Evolutionary conservation across 2,113 vertebrate species (phyloP).

Genomic region (Sander vitreus): DNA sequence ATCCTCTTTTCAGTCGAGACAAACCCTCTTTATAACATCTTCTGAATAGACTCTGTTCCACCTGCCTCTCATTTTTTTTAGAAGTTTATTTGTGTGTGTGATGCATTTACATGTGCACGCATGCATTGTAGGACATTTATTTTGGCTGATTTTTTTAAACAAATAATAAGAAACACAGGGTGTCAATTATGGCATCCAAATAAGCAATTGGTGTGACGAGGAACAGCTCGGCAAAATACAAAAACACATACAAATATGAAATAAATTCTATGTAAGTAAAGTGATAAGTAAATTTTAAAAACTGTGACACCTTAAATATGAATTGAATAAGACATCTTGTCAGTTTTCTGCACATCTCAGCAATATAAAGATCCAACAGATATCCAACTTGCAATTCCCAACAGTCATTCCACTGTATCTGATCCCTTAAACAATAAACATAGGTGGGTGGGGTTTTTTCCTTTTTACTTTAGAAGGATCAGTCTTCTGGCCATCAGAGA

Average conservation of each 20-base stretch:
- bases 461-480: slow-evolving; percentile 10
- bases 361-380: too few relatives aligned
- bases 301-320: not conserved
- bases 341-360: not conserved
- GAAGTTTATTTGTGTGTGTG: slow-evolving; percentile 1
- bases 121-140: not conserved
- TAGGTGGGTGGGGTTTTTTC: slow-evolving; percentile 8
- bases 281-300: not conserved
- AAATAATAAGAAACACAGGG: not conserved
- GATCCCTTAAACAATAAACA: not conserved
- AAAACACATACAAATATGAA: not conserved
- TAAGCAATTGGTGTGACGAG: not conserved
- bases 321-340: not conserved
- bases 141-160: not conserved
- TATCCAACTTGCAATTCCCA: not conserved
- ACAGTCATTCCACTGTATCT: not conserved
- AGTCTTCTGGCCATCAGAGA: not conserved
- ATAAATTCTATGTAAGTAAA: not conserved
- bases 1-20: slow-evolving; percentile 66
- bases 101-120: slow-evolving; percentile 2
- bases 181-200: not conserved
- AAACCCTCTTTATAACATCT: slow-evolving; percentile 68
- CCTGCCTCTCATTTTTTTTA: slow-evolving; percentile 54
- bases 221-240: not conserved
- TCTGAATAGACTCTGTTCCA: slow-evolving; percentile 69